Base-by-base conservation (phyloP, 2,797 vertebrate species). In the Poecilia picta region DNA sequence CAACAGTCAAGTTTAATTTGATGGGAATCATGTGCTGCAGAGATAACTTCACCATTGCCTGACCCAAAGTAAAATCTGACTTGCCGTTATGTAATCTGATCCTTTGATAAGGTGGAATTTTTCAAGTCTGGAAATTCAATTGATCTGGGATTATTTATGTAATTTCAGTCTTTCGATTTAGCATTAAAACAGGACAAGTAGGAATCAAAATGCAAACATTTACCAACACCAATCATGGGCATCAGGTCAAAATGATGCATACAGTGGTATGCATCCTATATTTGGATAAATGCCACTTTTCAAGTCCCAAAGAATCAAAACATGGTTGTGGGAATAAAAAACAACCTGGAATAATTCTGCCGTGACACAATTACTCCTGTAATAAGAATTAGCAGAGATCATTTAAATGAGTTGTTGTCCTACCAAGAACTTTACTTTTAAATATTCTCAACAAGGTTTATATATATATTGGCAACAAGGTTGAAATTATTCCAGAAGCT, bases 1-100 rank as follows among this genome's bases (percentile, higher is more conserved):
- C 87, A 90, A 71, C 79, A 87, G 80, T n/a, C 66, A 71, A 36
- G 77, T 84, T 86, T 90, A 90, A 92, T 84, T 88, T 66, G 89
- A 91, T 81, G 76, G 47, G 83, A 89, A 88, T 88, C 85, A 87
- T 87, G 84, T 84, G 89, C 80, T 79, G 59, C 51, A 76, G 81
- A 77, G 59, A 85, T 74, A 84, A 75, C 36, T 41, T 70, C 73
- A 78, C 70, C 76, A 70, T 64, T 45, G 59, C 62, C 80, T 72
- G 81, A 83, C 81, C 81, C 59, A 75, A 85, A 84, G 74, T 78
- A 85, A 46, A 83, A 87, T 80, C 78, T 88, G 80, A 59, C 68
- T 28, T 72, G 2, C 41, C 7, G 43, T 72, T 72, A 43, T 45
- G 11, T 45, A 76, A 70, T 62, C 73, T 79, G 78, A 43, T 36